A percentile compares a stretch with the other conserved stretches of the same genome.
Conservation (phyloP, 2,888 invertebrate genomes). For the Melinaea marsaeus region DNA sequence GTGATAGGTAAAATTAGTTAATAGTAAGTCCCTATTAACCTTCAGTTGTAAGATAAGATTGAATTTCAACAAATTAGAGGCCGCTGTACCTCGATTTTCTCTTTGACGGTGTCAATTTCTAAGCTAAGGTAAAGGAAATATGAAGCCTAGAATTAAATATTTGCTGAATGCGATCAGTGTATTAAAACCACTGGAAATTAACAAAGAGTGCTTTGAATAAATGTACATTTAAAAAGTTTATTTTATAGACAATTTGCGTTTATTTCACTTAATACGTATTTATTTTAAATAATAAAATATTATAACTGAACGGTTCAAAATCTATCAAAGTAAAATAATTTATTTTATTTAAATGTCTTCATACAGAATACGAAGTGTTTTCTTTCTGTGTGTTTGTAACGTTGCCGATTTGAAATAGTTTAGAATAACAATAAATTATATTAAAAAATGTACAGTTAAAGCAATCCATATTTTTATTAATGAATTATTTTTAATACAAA, state of each 20-base stretch:
- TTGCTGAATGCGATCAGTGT: conserved; percentile 11
- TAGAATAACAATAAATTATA: not conserved
- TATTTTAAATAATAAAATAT: too few relatives aligned
- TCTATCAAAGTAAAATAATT: too few relatives aligned
- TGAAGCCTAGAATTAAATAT: conserved; percentile 11
- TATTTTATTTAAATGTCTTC: too few relatives aligned
- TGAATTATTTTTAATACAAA: not conserved
- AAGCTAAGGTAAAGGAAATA: conserved; percentile 9
- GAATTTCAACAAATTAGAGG: conserved; percentile 2
- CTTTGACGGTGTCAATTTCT: conserved; percentile 25
- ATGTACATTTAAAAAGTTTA: too few relatives aligned
- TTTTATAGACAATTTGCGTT: too few relatives aligned
- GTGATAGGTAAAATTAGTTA: not conserved
- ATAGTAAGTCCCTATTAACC: not conserved
- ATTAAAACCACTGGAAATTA: conserved; percentile 1
- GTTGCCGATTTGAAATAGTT: not conserved
- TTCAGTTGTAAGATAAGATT: not conserved
- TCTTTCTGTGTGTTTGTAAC: too few relatives aligned
- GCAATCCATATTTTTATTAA: not conserved
- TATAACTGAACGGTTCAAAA: too few relatives aligned
- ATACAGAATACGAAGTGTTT: too few relatives aligned
- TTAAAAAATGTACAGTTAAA: not conserved
- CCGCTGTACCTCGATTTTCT: conserved; percentile 13
- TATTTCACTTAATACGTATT: too few relatives aligned
- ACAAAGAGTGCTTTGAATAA: not conserved